Evolutionary conservation across 2,113 vertebrate species (phyloP).

Genomic region (Xiphophorus hellerii): DNA sequence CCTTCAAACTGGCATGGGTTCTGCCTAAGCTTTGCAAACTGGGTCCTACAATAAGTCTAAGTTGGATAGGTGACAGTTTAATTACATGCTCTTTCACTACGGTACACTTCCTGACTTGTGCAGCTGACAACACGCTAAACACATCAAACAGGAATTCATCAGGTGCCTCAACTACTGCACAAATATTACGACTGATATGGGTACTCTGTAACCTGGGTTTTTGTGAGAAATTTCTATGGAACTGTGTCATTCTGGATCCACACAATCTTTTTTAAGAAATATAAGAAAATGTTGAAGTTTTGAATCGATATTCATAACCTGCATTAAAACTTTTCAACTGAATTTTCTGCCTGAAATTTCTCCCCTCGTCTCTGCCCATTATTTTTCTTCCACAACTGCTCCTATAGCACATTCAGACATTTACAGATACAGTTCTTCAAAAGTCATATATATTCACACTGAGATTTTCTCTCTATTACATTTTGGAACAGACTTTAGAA

Average conservation of each 20-base stretch:
- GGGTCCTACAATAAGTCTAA: constrained; percentile 18
- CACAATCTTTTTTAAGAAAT: not conserved
- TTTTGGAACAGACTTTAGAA: not conserved
- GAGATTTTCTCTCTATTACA: not conserved
- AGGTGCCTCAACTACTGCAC: constrained; percentile 49
- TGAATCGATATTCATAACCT: not conserved
- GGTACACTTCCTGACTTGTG: constrained; percentile 50
- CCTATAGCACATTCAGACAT: not conserved
- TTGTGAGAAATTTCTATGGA: constrained; percentile 53
- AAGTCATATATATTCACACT: not conserved
- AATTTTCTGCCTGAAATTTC: not conserved
- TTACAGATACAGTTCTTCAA: not conserved
- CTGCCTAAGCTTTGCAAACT: constrained; percentile 32
- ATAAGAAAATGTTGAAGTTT: not conserved
- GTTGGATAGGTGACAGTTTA: constrained; percentile 47
- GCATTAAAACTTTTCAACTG: not conserved
- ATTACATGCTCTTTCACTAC: constrained; percentile 43
- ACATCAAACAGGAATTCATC: constrained; percentile 55
- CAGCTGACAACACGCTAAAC: constrained; percentile 47
- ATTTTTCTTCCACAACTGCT: not conserved
- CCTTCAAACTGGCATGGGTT: constrained; percentile 31
- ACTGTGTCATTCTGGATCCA: constrained; percentile 31
- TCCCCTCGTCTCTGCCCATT: constrained; percentile 14
- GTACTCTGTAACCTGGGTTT: constrained; percentile 7
- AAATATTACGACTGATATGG: constrained; percentile 25